These are phyloP conservation scores for Brachionus rubens DNA, from an alignment of 1,140 invertebrate genomes.

Conservation along the genomic window DNA sequence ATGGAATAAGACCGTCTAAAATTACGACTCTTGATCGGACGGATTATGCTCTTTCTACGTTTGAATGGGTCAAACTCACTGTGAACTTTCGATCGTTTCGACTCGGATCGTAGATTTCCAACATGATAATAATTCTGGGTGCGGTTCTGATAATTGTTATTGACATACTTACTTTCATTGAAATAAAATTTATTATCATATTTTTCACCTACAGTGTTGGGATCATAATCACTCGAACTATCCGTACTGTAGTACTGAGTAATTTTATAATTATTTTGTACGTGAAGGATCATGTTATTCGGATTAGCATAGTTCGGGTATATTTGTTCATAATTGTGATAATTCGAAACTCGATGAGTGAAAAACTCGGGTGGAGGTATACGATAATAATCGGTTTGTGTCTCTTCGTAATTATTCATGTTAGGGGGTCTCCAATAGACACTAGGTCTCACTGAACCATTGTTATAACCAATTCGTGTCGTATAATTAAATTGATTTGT, in stretches of 20 bases:
- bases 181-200: slow-evolving; percentile 33
- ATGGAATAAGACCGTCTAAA: slow-evolving; percentile 24
- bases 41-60: background rate
- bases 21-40: background rate
- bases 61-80: background rate
- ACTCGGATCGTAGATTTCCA: background rate
- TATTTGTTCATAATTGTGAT: slow-evolving; percentile 39
- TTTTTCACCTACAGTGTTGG: slow-evolving; percentile 14
- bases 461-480: background rate
- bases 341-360: background rate
- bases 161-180: slow-evolving; percentile 4
- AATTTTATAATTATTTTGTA: slow-evolving; percentile 27
- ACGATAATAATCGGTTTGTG: background rate
- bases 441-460: background rate
- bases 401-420: slow-evolving; percentile 24
- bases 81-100: background rate
- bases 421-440: background rate
- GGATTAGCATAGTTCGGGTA: slow-evolving; percentile 1
- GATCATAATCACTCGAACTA: slow-evolving; percentile 32
- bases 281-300: background rate
- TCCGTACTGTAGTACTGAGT: slow-evolving; percentile 13
- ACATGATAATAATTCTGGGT: slow-evolving; percentile 32
- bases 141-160: background rate
- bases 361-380: background rate
- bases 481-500: background rate